Conservation (phyloP, 64 coral and sea anemone genomes). For the Dendronephthya gigantea region DNA sequence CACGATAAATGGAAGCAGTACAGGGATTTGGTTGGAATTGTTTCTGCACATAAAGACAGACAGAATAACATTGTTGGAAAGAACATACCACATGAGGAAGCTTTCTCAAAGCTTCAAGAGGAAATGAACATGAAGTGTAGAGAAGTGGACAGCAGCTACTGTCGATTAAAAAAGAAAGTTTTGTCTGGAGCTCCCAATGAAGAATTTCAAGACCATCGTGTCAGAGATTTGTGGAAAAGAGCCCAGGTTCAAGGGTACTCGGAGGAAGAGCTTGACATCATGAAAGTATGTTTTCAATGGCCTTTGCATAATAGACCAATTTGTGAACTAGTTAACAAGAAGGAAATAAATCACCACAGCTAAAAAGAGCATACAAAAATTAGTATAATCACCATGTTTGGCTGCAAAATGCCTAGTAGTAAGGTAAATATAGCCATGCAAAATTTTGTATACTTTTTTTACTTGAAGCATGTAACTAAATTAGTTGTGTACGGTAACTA, state of each 20-base stretch:
- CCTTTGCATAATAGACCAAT: too few relatives aligned
- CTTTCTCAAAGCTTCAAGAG: background rate
- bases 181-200: background rate
- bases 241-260: background rate
- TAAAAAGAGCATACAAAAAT: too few relatives aligned
- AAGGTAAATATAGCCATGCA: too few relatives aligned
- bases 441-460: too few relatives aligned
- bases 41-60: background rate
- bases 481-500: too few relatives aligned
- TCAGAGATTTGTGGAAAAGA: slow-evolving; percentile 11
- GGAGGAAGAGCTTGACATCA: background rate
- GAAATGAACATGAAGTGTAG: background rate
- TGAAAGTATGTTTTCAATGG: slow-evolving; percentile 8
- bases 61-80: background rate
- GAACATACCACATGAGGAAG: background rate
- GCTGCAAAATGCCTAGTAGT: too few relatives aligned
- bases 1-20: slow-evolving; percentile 6
- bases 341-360: too few relatives aligned
- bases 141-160: background rate
- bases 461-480: too few relatives aligned
- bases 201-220: background rate
- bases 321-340: too few relatives aligned
- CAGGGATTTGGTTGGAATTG: background rate
- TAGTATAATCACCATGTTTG: too few relatives aligned
- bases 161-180: background rate